These are phyloP conservation scores for Crambe crambe DNA, from an alignment of 37 sponge, comb jelly and placozoan genomes.

Conservation along the genomic window DNA sequence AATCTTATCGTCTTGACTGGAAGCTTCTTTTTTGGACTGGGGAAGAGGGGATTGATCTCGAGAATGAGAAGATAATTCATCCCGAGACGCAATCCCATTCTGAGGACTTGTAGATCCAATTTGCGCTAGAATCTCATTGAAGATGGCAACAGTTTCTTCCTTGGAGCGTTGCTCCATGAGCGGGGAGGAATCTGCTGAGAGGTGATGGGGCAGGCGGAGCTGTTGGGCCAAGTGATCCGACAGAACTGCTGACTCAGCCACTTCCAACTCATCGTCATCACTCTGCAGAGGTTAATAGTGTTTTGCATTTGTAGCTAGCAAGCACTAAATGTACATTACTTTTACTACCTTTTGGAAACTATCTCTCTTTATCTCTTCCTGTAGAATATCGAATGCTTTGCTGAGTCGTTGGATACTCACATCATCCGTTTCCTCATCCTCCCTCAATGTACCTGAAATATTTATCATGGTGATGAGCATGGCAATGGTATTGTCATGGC, in stretches of 20 bases:
- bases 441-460: not conserved
- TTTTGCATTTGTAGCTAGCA: not conserved
- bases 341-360: not conserved
- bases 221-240: not conserved
- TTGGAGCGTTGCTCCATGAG: not conserved
- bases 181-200: not conserved
- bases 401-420: not conserved
- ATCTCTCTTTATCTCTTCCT: conserved; percentile 1
- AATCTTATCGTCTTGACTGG: not conserved
- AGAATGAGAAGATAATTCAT: not conserved
- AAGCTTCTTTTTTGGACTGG: not conserved
- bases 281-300: not conserved
- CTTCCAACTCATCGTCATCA: not conserved
- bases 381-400: conserved; percentile 3
- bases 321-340: too few species aligned
- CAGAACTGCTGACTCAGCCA: not conserved
- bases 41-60: not conserved
- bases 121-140: conserved; percentile 54
- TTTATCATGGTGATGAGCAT: too few species aligned
- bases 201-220: not conserved
- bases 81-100: not conserved
- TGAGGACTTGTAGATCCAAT: not conserved
- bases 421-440: not conserved
- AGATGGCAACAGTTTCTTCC: conserved; percentile 56
- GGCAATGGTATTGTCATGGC: not conserved